These are phyloP conservation scores for Drosophila ironensis DNA, from an alignment of 1,140 invertebrate species.

Conservation along the genomic window DNA sequence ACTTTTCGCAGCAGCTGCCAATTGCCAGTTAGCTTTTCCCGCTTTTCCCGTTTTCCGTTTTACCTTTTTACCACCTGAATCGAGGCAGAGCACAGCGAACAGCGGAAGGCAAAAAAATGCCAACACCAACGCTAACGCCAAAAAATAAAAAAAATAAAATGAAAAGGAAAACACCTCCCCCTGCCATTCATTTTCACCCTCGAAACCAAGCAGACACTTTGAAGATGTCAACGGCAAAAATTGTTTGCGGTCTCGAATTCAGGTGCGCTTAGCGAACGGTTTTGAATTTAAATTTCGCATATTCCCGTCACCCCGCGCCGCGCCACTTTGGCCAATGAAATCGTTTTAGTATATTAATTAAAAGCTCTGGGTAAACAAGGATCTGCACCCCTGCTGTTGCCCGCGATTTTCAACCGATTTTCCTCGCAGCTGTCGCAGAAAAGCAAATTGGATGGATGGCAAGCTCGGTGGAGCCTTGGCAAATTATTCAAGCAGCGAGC, in stretches of 20 bases:
- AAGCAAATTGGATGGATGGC: slow-evolving; percentile 30
- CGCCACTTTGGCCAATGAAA: slow-evolving; percentile 50
- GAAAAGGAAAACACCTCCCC: too few relatives aligned
- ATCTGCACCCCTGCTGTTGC: not conserved
- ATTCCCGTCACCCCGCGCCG: not conserved
- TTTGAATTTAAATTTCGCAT: slow-evolving; percentile 55
- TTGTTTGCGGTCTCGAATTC: slow-evolving; percentile 56
- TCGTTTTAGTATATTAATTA: slow-evolving; percentile 80
- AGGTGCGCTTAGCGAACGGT: slow-evolving; percentile 27
- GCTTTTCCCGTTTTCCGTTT: not conserved
- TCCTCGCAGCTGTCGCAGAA: slow-evolving; percentile 13
- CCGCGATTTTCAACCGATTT: not conserved
- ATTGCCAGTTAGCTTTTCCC: slow-evolving; percentile 38
- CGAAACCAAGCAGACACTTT: slow-evolving; percentile 49
- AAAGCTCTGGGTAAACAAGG: slow-evolving; percentile 66
- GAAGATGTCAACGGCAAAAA: slow-evolving; percentile 56
- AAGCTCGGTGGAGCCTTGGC: slow-evolving; percentile 1
- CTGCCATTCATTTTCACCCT: too few relatives aligned
- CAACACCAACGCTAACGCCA: too few relatives aligned
- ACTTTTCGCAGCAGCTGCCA: slow-evolving; percentile 39
- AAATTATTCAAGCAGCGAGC: slow-evolving; percentile 25
- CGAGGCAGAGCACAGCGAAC: too few relatives aligned
- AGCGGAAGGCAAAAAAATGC: too few relatives aligned
- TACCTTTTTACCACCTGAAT: too few relatives aligned
- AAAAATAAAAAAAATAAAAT: not conserved